phyloP scores from a whole-genome alignment of 1,140 invertebrate genomes.

The Luehdorfia chinensis region DNA sequence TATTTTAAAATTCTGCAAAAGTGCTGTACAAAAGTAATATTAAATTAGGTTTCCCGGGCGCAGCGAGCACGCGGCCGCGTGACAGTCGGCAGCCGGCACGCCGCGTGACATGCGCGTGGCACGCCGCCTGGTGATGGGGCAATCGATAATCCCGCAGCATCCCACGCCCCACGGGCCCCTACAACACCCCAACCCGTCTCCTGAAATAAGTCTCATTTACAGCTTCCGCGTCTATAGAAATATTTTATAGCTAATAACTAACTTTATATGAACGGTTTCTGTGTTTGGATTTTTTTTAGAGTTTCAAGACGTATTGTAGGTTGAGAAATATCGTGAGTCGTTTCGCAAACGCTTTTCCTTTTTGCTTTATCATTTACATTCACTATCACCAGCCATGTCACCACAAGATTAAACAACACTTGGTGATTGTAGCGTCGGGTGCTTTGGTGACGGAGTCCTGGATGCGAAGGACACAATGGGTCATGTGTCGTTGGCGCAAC shows the following conservation, averaged over 20 bases:
- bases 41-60: too few relatives aligned
- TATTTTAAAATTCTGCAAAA: too few relatives aligned
- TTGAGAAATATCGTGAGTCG: too few relatives aligned
- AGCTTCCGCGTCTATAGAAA: conserved; percentile 24
- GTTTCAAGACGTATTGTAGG: too few relatives aligned
- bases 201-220: conserved; percentile 58
- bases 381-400: too few relatives aligned
- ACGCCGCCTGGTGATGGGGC: conserved; percentile 49
- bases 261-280: neutral
- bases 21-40: too few relatives aligned
- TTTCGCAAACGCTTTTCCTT: too few relatives aligned
- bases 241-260: neutral
- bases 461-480: conserved; percentile 28
- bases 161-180: conserved; percentile 42
- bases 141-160: conserved; percentile 74
- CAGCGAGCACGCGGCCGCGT: conserved; percentile 13
- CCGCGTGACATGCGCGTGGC: conserved; percentile 51
- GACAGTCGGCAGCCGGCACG: conserved; percentile 19
- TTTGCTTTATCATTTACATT: too few relatives aligned
- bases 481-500: conserved; percentile 38
- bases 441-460: conserved; percentile 24
- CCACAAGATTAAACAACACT: conserved; percentile 34
- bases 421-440: conserved; percentile 46
- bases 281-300: neutral
- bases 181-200: conserved; percentile 41